Base-by-base conservation (phyloP, 1,140 invertebrate genomes). In the Drosophila ficusphila region DNA sequence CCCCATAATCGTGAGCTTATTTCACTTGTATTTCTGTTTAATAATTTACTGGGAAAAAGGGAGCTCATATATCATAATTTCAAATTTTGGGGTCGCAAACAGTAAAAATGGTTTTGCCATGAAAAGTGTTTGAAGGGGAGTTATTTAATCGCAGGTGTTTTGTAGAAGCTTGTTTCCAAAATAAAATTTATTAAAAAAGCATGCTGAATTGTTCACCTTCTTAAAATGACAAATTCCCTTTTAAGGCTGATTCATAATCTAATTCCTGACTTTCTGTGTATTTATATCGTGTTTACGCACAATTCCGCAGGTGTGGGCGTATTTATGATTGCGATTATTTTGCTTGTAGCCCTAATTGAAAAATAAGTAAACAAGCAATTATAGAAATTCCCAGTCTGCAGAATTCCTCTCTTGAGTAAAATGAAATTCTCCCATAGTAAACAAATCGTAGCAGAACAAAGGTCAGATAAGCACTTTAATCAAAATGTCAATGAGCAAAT, bases 401-500 rank as follows among this genome's bases (percentile, higher is more conserved):
- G 41, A 75, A 74, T 57, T 54, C 31, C 31, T 34, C 41, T 46
- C 31, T 36, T 36, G 44, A 41, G 18, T 41, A 49, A 57, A 65
- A 41, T 60, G 57, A 53, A 65, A 69, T 60, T 61, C 75, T 53
- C 39, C 9, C 33, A 49, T 73, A 62, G 77, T 69, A 88, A 82
- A 81, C 69, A 82, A 69, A 69, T 31, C 36, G 65, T 44, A 42
- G 38, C 34, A 34, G 48, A 38, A 69, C 47, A 76, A 64, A 73
- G 77, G 73, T 88, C 60, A 67, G 71, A 76, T 77, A 67, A 81
- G 54, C 82, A 77, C 69, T 72, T 78, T 88, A 73, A 86, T 86
- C 82, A 86, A 86, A 88, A 86, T 86, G 82, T 88, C 82, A 86
- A 88, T 82, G 74, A 86, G 82, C 82, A 82, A 75, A 86, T 88